Base-by-base conservation (phyloP, 2,113 vertebrate genomes). In the Pterophyllum scalare region DNA sequence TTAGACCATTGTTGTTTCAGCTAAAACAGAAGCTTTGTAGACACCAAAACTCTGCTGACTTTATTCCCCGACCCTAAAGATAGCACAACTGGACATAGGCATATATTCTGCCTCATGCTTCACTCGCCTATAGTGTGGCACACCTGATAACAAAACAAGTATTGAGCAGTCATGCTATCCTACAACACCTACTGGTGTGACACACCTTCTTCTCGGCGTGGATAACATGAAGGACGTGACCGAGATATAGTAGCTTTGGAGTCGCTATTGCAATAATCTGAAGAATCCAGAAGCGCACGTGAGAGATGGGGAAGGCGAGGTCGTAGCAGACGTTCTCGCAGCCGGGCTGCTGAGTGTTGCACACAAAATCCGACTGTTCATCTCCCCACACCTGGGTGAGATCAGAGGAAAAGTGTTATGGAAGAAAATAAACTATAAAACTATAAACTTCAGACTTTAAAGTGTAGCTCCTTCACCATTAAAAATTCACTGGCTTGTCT, bases 241-340 rank as follows among this genome's bases (percentile, higher is more conserved):
- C 98, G 62, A 99, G 96, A 91, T 99, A 99, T 33, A 99, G 95
- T 86, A 99, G 96, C 35, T 97, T 98, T 2, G 98, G 98, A 3
- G 97, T 98, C 9, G 98, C 98, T 60, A 99, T 97, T 1, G 97
- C 98, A 88, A 99, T 97, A 81, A 99, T 99, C 95, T 99, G 98
- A 54, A 99, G 96, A 56, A 97, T 97, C 98, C 98, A 99, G 94
- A 98, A 99, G 92, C 98, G 97, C 20, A 98, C 95, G 81, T 99
- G 98, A 2, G 98, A 99, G 92, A 99, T 99, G 75, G 98, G 98
- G 92, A 99, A 99, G 83, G 97, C 98, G 6, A 94, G 83, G 94
- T 99, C 98, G 64, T 99, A 99, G 95, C 98, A 99, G 19, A 99
- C 97, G 70, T 99, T 99, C 94, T 97, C 97, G 0, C 98, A 99